Evolutionary conservation across 1,140 invertebrate genomes (phyloP), one percentile per base, ranked within the genome.

Genomic region (Frieseomelitta varia): DNA sequence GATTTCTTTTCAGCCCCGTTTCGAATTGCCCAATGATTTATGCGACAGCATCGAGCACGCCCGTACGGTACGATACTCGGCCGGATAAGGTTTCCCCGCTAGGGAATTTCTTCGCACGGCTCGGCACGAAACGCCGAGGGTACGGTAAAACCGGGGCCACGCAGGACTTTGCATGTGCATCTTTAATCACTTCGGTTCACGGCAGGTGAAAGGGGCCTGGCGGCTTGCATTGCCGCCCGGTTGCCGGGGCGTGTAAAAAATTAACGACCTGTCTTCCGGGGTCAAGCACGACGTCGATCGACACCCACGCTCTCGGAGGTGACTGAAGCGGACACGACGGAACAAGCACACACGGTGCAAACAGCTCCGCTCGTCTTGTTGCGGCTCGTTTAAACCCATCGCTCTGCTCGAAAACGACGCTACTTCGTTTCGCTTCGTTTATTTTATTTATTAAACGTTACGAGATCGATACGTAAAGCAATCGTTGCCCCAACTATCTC

Each of bases 221-320:
- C 68, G 69, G 88, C 56, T 77, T 67, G 68, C 80, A 55, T 86
- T 34, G 84, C 80, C 65, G 53, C 34, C 84, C 68, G 63, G 78
- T 81, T 80, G 63, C 27, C 74, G 65, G 21, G 47, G 21, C 81
- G 65, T 76, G 75, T 90, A 90, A 90, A 90, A 87, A 87, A 81
- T 89, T 90, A 90, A 89, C 82, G 85, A 90, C 67, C 86, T 81
- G 79, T 86, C 71, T 89, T 90, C 80, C 85, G 85, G 86, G 88
- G 81, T 82, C 77, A 85, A 87, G 63, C 71, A 72, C 79, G 85
- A 73, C 65, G 75, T 74, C 75, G 76, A 79, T 87, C 82, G 65
- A 67, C 78, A 63, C 58, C 68, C 68, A 67, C 11, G 51, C 51
- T 73, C 76, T 39, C 19, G 47, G 53, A 53, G 65, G 24, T 53